Base-by-base conservation (phyloP, 2,888 invertebrate species). In the Deladenus siricidicola region DNA sequence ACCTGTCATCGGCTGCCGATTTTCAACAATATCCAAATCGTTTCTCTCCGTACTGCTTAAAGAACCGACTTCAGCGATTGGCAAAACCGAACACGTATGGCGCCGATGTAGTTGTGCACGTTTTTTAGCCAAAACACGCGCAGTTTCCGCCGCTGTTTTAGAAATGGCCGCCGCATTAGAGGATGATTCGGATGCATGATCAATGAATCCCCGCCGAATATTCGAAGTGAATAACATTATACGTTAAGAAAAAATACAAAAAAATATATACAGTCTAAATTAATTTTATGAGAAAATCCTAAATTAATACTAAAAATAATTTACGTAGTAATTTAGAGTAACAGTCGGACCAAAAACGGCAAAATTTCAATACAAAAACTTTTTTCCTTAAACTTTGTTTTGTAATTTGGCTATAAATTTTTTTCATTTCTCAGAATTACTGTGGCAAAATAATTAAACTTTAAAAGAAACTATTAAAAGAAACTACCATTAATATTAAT, bases 211-310 rank as follows among this genome's bases (percentile, higher is more conserved):
- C 51, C 72, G 72, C 21, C 76, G 73, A 4, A 76, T 66, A 10
- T 69, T 69, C 14, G 76, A 73, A 4, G 76, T 72, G 70, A 76
- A 76, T 45, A 76, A 67, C 76, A 76, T 76, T 39, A 34, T 49
- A 54, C 34, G n/a, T 30, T 6, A 1, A 21, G 3, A 10, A 17
- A 45, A 14, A 10, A 3, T 24, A 24, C 19, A 26, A 19, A 28
- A n/a, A 24, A 56, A 23, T 17, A n/a, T n/a, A n/a, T n/a, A n/a
- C n/a, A n/a, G n/a, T n/a, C n/a, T n/a, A n/a, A n/a, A n/a, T n/a
- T n/a, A n/a, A n/a, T n/a, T n/a, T n/a, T n/a, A n/a, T n/a, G n/a
- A n/a, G n/a, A n/a, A n/a, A n/a, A n/a, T n/a, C n/a, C n/a, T n/a
- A n/a, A n/a, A n/a, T n/a, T n/a, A n/a, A n/a, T n/a, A n/a, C n/a